phyloP scores from a whole-genome alignment of 2,888 invertebrate genomes.

The Mesorhabditis spiculigera region DNA sequence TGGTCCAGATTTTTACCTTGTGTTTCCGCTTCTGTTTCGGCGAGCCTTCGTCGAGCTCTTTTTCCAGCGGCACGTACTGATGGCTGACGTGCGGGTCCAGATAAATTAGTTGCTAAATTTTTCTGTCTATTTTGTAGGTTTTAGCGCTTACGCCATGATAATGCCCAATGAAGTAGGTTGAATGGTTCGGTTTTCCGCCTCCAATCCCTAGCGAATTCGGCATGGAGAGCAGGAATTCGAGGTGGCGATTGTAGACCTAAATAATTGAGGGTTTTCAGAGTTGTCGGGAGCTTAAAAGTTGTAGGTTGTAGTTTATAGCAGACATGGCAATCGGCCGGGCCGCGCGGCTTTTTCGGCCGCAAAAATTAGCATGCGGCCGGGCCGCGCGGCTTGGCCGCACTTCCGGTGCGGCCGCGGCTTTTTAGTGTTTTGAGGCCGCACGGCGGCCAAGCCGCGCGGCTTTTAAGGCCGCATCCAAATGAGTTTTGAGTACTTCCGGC shows the following conservation, averaged over 20 bases:
- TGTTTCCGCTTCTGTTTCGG: background rate
- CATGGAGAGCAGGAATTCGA: conserved; percentile 76
- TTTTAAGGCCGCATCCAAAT: no score
- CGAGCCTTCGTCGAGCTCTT: conserved; percentile 6
- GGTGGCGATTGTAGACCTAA: conserved; percentile 74
- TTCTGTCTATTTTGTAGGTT: conserved; percentile 5
- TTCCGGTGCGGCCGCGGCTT: no score
- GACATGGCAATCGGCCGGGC: no score
- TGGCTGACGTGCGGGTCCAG: conserved; percentile 92
- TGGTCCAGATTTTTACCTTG: conserved; percentile 9
- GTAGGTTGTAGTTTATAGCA: background rate
- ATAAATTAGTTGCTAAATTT: conserved; percentile 73
- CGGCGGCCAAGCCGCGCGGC: no score
- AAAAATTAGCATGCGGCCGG: no score
- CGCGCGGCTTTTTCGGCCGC: no score
- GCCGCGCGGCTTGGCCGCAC: no score
- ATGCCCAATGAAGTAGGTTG: conserved; percentile 86
- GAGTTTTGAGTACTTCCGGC: no score
- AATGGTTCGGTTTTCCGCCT: conserved; percentile 87
- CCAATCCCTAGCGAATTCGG: conserved; percentile 84
- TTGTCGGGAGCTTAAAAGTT: no score
- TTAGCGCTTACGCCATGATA: conserved; percentile 64
- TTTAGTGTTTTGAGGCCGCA: no score
- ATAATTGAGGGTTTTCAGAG: background rate
- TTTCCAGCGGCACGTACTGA: conserved; percentile 64